Base-by-base conservation (phyloP, 2,797 vertebrate species). In the Onychomys arenicola region DNA sequence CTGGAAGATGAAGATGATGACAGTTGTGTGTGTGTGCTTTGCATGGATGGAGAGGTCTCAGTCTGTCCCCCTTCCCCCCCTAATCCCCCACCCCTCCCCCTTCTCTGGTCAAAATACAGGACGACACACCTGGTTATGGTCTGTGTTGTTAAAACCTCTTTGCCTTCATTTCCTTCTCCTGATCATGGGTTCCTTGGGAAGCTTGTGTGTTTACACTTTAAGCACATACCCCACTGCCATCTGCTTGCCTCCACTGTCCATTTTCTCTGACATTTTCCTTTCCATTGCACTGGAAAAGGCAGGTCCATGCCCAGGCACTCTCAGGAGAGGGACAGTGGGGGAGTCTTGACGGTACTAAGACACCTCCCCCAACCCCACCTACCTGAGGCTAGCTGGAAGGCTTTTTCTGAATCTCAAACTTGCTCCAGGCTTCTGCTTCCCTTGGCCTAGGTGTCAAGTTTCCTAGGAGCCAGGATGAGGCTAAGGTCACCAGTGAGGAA, bases 141-240 rank as follows among this genome's bases (percentile, higher is more conserved):
- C 7, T 83, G 23, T 21, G 9, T 83, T 61, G 63, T 73, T 73
- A 90, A 83, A 95, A 61, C 14, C 34, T 73, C 43, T 86, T 89
- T 27, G 52, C 2, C 23, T 69, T 85, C 55, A 77, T 86, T 93
- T 96, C 49, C 52, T 83, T 95, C 84, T 80, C 89, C n/a, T 76
- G 57, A 27, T 40, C 32, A 1, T 80, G 59, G 0, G n/a, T 94
- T 92, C 65, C n/a, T 52, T 89, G 46, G 25, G 27, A 27, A 46
- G 75, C 13, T 2, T 40, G 71, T 25, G 23, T 25, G 71, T n/a
- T n/a, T n/a, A n/a, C 46, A 46, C 46, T 86, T 76, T 59, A 76
- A 85, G 29, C 59, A 16, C 23, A 19, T 2, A 6, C 7, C 7
- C 19, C 3, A 23, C 55, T 0, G 2, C 32, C 17, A 14, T 10